Conservation (phyloP, 1,140 invertebrate species). For the Drosophila seguyi region DNA sequence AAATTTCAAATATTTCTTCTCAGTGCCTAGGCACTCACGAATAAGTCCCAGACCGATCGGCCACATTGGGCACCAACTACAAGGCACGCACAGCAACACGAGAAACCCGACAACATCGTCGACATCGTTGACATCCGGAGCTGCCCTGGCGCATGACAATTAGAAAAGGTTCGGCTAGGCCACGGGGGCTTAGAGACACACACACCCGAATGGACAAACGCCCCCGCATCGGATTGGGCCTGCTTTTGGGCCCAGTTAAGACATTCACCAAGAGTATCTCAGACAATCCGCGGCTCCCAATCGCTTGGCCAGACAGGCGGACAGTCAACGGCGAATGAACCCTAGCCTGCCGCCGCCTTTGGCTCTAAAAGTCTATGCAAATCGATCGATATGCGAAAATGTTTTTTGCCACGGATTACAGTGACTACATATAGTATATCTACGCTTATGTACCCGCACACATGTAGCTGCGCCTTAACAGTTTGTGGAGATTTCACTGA, state of each 20-base stretch:
- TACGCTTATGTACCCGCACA: slow-evolving; percentile 18
- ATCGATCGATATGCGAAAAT: slow-evolving; percentile 52
- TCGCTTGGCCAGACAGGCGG: slow-evolving; percentile 24
- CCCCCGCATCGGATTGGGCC: slow-evolving; percentile 16
- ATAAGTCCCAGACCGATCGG: slow-evolving; percentile 32
- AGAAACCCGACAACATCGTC: slow-evolving; percentile 31
- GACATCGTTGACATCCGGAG: slow-evolving; percentile 73
- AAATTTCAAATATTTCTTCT: neutral
- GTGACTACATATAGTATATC: slow-evolving; percentile 18
- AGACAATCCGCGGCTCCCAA: slow-evolving; percentile 32
- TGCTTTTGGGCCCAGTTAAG: slow-evolving; percentile 27
- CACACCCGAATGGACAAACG: slow-evolving; percentile 2
- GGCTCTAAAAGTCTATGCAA: slow-evolving; percentile 49
- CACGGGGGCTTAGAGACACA: slow-evolving; percentile 21
- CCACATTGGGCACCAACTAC: slow-evolving; percentile 28
- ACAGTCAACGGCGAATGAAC: slow-evolving; percentile 38
- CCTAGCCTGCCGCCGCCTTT: slow-evolving; percentile 18
- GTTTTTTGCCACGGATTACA: slow-evolving; percentile 31
- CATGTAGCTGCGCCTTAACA: slow-evolving; percentile 16
- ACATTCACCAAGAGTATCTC: slow-evolving; percentile 33
- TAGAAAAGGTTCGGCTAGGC: slow-evolving; percentile 56
- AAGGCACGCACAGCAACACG: slow-evolving; percentile 64
- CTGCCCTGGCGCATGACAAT: slow-evolving; percentile 70
- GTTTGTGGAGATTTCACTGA: slow-evolving; percentile 18
- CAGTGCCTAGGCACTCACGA: slow-evolving; percentile 1